Percentiles rank a stretch among this genome's conserved stretches.
phyloP scores from a whole-genome alignment of 2,888 invertebrate genomes.

The Tipula unca region DNA sequence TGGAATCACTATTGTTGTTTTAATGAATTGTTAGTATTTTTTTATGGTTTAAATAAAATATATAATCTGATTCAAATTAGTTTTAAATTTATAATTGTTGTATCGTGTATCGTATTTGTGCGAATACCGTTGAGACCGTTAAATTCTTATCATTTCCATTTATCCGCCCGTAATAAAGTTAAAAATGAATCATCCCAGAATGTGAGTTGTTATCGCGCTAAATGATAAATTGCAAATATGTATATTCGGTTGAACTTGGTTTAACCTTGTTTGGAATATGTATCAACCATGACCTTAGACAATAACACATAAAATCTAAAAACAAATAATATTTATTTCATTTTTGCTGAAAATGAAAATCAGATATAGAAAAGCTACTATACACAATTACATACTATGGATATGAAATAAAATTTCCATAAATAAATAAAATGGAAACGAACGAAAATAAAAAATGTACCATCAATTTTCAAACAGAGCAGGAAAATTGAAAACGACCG shows the following conservation, averaged over 20 bases:
- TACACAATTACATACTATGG: background rate
- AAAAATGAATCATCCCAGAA: background rate
- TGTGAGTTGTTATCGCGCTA: background rate
- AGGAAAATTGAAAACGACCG: background rate
- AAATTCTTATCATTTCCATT: background rate
- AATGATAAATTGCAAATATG: background rate
- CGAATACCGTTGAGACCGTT: background rate
- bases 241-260: background rate
- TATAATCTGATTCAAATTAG: background rate
- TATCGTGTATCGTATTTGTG: background rate
- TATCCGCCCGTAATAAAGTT: background rate
- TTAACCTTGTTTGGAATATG: background rate
- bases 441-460: background rate
- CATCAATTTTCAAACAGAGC: background rate
- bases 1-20: background rate
- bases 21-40: conserved; percentile 3
- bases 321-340: background rate
- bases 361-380: background rate
- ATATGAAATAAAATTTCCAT: background rate
- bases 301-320: background rate
- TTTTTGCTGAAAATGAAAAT: background rate
- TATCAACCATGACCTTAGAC: background rate
- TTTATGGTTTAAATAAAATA: background rate
- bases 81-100: background rate
- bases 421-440: background rate